Conservation (phyloP, 2,797 vertebrate species). For the Strix occidentalis region DNA sequence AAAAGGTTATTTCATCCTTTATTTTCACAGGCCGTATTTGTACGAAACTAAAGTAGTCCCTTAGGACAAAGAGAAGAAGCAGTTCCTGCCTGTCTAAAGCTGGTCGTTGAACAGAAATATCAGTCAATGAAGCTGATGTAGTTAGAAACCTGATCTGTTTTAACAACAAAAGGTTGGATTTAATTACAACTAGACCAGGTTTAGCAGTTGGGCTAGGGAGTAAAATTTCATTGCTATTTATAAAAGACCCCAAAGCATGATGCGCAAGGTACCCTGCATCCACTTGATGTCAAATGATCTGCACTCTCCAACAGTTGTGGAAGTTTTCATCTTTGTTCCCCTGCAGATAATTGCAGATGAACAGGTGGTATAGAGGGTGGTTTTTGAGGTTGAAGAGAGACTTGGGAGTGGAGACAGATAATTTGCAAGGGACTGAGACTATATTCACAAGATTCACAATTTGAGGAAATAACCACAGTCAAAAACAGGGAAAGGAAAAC, state of each 20-base stretch:
- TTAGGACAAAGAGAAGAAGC: neutral
- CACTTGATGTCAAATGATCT: neutral
- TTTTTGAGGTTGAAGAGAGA: neutral
- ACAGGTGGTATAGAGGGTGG: neutral
- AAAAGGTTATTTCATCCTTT: slow-evolving; percentile 27
- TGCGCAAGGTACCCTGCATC: accelerated
- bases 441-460: neutral
- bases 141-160: neutral
- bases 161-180: neutral
- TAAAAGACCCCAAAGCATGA: neutral
- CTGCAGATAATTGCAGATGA: neutral
- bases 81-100: neutral
- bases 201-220: neutral
- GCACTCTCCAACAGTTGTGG: accelerated
- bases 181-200: neutral
- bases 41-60: slow-evolving; percentile 22
- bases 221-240: neutral
- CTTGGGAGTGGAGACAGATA: neutral
- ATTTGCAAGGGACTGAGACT: neutral
- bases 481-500: neutral
- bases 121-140: neutral
- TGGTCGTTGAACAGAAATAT: neutral
- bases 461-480: neutral
- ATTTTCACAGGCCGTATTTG: neutral
- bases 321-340: neutral